phyloP scores from a whole-genome alignment of 2,888 invertebrate species.

The Ochropleura plecta region DNA sequence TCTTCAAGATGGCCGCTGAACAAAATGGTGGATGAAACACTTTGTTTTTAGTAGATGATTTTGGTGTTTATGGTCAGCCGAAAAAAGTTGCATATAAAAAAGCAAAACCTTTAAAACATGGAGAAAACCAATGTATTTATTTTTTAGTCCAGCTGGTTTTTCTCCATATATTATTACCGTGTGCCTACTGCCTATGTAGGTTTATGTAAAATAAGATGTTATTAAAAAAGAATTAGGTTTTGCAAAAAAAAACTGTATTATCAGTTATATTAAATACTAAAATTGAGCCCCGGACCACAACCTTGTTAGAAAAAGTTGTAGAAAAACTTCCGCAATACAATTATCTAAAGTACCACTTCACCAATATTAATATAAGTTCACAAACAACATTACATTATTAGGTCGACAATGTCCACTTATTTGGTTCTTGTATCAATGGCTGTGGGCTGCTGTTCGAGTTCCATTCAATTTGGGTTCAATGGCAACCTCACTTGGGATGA shows the following conservation, averaged over 20 bases:
- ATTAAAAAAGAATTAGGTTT: not conserved
- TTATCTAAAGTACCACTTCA: conserved; percentile 16
- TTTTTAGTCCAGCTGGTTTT: not conserved
- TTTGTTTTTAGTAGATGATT: conserved; percentile 39
- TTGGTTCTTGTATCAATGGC: conserved; percentile 38
- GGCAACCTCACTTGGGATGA: conserved; percentile 45
- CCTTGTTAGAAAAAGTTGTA: not conserved
- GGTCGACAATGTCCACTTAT: conserved; percentile 31
- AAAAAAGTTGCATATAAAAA: not conserved
- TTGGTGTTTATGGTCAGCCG: conserved; percentile 15
- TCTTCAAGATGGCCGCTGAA: conserved; percentile 73
- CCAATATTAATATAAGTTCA: conserved; percentile 42
- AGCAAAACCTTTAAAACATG: not conserved
- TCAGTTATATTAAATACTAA: not conserved
- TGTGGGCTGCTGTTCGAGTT: conserved; percentile 31
- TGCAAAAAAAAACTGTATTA: not conserved
- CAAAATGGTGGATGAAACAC: conserved; percentile 69
- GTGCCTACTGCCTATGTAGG: not conserved
- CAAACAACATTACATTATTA: conserved; percentile 44
- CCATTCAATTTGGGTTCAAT: conserved; percentile 58
- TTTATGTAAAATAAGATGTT: not conserved
- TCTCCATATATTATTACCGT: not conserved
- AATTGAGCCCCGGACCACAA: not conserved
- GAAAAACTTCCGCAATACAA: not conserved
- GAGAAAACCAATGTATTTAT: not conserved